Evolutionary conservation across 2,113 vertebrate species (phyloP).

Genomic region (Eurystomus gularis): DNA sequence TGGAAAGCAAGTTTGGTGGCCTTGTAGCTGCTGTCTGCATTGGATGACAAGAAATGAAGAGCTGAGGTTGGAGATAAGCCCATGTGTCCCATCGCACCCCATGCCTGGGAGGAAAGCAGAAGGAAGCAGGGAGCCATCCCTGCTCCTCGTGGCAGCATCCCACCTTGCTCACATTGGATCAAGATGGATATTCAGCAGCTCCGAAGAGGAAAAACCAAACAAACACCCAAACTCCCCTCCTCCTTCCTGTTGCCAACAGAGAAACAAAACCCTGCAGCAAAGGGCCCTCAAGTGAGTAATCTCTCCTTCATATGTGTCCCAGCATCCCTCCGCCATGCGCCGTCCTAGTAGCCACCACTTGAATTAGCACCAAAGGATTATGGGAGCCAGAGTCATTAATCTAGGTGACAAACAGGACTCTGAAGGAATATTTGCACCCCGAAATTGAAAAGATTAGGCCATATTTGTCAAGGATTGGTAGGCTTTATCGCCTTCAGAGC

Average conservation of each 20-base stretch:
- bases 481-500: slow-evolving; percentile 89
- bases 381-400: slow-evolving; percentile 97
- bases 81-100: rapidly evolving
- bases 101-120: not conserved
- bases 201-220: not conserved
- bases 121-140: not conserved
- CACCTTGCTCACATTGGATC: rapidly evolving
- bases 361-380: slow-evolving; percentile 99
- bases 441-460: slow-evolving; percentile 99
- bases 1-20: not conserved
- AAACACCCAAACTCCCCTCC: not conserved
- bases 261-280: slow-evolving; percentile 16
- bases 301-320: slow-evolving; percentile 82
- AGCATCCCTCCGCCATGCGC: slow-evolving; percentile 80
- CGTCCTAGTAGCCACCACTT: slow-evolving; percentile 90
- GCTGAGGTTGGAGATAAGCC: not conserved
- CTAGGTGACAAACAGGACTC: slow-evolving; percentile 99
- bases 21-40: not conserved
- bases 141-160: rapidly evolving
- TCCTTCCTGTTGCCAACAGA: not conserved
- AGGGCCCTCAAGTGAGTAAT: slow-evolving; percentile 78
- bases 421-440: slow-evolving; percentile 99
- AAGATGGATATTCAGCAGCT: not conserved
- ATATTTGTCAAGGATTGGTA: slow-evolving; percentile 99
- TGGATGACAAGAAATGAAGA: not conserved